Evolutionary conservation across 2,797 vertebrate species (phyloP).

Genomic region (Enteromius afrohamiltoni): DNA sequence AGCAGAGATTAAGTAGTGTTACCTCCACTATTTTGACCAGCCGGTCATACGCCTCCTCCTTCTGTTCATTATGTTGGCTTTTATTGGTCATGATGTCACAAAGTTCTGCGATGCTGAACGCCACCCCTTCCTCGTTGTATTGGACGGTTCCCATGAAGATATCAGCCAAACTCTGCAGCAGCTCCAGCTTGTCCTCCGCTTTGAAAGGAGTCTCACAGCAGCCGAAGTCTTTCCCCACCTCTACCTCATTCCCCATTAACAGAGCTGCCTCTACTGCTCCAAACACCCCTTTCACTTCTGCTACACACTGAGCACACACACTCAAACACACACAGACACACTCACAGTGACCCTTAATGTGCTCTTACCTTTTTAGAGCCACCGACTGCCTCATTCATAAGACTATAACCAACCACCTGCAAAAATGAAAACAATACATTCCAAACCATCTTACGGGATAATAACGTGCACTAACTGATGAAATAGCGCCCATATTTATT

Average conservation of each 20-base stretch:
- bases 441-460: neutral
- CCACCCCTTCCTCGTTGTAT: slow-evolving; percentile 76
- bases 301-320: slow-evolving; percentile 73
- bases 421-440: slow-evolving; percentile 3
- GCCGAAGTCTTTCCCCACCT: slow-evolving; percentile 74
- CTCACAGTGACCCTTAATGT: neutral
- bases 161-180: slow-evolving; percentile 78
- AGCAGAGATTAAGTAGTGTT: too few relatives aligned
- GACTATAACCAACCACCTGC: slow-evolving; percentile 82
- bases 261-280: slow-evolving; percentile 70
- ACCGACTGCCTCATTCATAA: slow-evolving; percentile 75
- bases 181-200: slow-evolving; percentile 70
- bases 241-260: slow-evolving; percentile 56
- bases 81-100: slow-evolving; percentile 78
- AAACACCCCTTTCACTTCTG: slow-evolving; percentile 73
- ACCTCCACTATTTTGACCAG: slow-evolving; percentile 55
- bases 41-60: slow-evolving; percentile 60
- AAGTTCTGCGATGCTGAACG: slow-evolving; percentile 71
- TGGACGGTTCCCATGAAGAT: slow-evolving; percentile 82
- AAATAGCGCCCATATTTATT: neutral
- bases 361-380: slow-evolving; percentile 82
- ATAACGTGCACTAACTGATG: neutral
- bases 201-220: slow-evolving; percentile 74
- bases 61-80: slow-evolving; percentile 38
- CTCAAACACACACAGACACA: neutral